Evolutionary conservation across 1,140 invertebrate species (phyloP).

Genomic region (Sycophila sp.): DNA sequence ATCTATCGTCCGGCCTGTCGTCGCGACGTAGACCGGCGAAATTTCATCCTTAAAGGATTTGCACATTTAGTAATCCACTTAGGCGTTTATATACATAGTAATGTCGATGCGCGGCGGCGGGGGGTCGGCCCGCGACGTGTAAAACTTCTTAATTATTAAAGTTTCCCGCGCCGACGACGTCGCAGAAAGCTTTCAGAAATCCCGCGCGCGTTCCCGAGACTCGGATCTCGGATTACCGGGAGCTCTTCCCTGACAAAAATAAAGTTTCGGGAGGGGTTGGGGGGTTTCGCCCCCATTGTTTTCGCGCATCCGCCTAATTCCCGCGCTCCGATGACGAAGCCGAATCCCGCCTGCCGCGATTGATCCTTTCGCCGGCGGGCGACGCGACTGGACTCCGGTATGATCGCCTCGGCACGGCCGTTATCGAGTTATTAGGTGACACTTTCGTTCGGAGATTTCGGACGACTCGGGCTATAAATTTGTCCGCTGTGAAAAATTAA

Average conservation of each 20-base stretch:
- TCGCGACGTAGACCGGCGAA: background rate
- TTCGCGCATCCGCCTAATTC: background rate
- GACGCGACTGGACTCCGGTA: no score
- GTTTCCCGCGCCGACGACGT: background rate
- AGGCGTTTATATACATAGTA: background rate
- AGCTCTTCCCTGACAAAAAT: conserved; percentile 1
- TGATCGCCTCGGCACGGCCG: no score
- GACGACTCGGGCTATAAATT: no score
- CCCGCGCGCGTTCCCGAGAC: background rate
- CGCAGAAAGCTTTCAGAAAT: conserved; percentile 16
- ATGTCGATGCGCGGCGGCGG: background rate
- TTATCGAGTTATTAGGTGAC: no score
- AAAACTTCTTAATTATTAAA: conserved; percentile 38
- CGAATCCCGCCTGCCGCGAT: no score
- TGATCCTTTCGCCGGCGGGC: no score
- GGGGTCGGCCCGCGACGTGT: conserved; percentile 5
- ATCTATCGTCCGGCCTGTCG: background rate
- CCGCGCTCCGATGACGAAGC: no score
- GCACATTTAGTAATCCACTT: conserved; percentile 22
- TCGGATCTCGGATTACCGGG: conserved; percentile 22
- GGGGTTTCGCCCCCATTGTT: background rate
- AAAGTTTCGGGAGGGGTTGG: background rate
- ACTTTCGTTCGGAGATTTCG: no score
- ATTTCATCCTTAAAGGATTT: conserved; percentile 19
- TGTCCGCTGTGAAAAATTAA: no score